phyloP scores from a whole-genome alignment of 2,888 invertebrate genomes.

The Thalpophila matura region DNA sequence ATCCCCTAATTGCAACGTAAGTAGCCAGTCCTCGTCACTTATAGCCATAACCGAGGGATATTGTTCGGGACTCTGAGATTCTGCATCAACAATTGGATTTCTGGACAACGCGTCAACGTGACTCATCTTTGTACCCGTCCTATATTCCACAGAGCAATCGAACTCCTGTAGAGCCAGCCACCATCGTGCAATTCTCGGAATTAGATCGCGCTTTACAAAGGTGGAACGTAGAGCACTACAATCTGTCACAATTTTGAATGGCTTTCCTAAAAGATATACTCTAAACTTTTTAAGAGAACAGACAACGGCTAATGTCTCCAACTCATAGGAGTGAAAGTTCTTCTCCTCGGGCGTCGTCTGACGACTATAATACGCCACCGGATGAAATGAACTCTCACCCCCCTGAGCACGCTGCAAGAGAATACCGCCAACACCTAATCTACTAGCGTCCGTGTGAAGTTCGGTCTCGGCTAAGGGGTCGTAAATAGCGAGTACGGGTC shows the following conservation, averaged over 20 bases:
- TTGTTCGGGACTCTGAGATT: background rate
- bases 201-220: too few relatives aligned
- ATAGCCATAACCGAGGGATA: constrained; percentile 2
- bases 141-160: background rate
- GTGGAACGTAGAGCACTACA: too few relatives aligned
- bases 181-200: background rate
- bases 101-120: constrained; percentile 6
- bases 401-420: background rate
- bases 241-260: too few relatives aligned
- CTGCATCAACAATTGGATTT: background rate
- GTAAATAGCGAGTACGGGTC: background rate
- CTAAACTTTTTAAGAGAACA: background rate
- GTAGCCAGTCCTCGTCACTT: constrained; percentile 2
- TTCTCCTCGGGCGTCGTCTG: constrained; percentile 1
- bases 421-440: background rate
- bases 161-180: background rate
- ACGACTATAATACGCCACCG: constrained; percentile 4
- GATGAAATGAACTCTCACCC: background rate
- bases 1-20: constrained; percentile 12
- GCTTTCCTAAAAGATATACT: background rate
- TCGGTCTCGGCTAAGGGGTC: background rate
- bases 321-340: background rate
- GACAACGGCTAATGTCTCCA: background rate
- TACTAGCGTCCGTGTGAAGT: background rate
- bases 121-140: background rate